phyloP scores from a whole-genome alignment of 2,797 vertebrate species.

The Halcyon badia region DNA sequence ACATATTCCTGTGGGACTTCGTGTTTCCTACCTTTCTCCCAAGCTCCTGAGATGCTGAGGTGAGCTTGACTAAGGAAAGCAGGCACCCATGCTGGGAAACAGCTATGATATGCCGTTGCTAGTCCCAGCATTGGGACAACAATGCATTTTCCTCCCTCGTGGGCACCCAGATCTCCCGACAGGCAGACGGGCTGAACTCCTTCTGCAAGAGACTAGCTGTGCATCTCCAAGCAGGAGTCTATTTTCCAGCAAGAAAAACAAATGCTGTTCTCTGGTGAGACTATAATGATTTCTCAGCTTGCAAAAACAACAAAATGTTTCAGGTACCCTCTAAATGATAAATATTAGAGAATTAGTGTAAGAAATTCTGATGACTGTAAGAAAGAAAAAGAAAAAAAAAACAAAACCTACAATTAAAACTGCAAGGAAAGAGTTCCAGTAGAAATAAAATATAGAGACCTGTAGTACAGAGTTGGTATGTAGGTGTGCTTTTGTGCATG shows the following conservation, averaged over 20 bases:
- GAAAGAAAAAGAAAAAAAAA: background rate
- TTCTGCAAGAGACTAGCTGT: background rate
- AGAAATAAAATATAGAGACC: background rate
- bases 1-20: background rate
- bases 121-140: background rate
- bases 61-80: background rate
- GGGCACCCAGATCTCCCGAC: background rate
- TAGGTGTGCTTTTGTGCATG: rapidly evolving
- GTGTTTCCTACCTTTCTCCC: background rate
- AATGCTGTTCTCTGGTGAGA: background rate
- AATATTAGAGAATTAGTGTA: background rate
- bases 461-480: background rate
- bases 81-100: background rate
- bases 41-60: background rate
- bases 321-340: background rate
- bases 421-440: background rate
- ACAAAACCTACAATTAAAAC: background rate
- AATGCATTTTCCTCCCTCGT: background rate
- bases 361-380: background rate
- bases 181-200: background rate
- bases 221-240: background rate
- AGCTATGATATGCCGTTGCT: background rate
- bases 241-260: background rate
- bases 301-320: background rate
- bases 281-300: background rate